Conservation (phyloP, 2,113 vertebrate species). For the Ailurus styani region DNA sequence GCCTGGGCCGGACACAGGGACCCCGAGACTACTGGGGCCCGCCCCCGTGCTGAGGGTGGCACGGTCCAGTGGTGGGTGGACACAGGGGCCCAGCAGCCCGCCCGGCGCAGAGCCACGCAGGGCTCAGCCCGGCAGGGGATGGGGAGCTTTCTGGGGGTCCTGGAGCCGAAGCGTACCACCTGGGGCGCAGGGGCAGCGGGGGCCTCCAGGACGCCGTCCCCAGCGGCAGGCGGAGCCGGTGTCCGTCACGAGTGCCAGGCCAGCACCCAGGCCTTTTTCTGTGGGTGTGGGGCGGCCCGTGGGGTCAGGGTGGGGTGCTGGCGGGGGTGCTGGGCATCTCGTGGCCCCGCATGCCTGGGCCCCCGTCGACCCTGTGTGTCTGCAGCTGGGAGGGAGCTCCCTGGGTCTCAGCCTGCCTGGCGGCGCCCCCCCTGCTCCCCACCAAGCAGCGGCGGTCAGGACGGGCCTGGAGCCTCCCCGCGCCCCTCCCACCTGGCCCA, state of each 20-base stretch:
- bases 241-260: background rate
- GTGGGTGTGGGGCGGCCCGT: background rate
- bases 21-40: accelerated
- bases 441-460: background rate
- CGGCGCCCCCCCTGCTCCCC: accelerated
- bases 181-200: background rate
- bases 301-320: accelerated
- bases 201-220: background rate
- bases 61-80: accelerated
- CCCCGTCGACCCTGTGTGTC: accelerated
- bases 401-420: accelerated
- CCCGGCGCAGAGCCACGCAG: background rate
- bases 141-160: background rate
- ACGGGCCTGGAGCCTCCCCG: accelerated
- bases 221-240: no score
- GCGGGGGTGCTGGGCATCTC: accelerated
- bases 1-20: background rate
- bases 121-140: background rate
- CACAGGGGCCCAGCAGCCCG: background rate
- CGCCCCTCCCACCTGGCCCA: accelerated
- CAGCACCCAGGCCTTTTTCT: background rate
- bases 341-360: accelerated
- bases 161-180: background rate
- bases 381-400: accelerated
- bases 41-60: accelerated